A percentile compares a stretch with the other conserved stretches of the same genome.
Evolutionary conservation across 2,113 vertebrate species (phyloP).

Genomic region (Piaya cayana): DNA sequence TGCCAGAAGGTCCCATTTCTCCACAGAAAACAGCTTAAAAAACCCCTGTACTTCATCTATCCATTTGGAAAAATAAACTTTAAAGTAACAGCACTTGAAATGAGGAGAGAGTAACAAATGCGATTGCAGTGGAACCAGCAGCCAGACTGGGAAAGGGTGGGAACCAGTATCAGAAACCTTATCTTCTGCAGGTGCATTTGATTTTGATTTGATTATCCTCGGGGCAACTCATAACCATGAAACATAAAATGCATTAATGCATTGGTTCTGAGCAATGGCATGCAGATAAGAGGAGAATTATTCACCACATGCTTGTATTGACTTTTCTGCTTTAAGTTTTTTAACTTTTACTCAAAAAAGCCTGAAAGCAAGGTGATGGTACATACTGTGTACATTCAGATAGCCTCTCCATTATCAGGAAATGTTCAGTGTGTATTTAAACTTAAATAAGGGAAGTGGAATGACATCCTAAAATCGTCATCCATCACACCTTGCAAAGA

Average conservation of each 20-base stretch:
- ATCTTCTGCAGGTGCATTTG: conserved; percentile 39
- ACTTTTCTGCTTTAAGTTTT: background rate
- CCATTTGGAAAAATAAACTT: background rate
- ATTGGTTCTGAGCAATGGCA: conserved; percentile 30
- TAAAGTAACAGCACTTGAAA: background rate
- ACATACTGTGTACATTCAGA: background rate
- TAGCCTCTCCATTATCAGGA: background rate
- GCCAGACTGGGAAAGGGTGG: background rate
- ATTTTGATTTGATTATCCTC: conserved; percentile 46
- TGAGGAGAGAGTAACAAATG: background rate
- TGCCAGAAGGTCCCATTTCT: background rate
- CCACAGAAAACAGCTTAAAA: background rate
- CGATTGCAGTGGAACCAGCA: background rate
- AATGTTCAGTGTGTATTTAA: background rate
- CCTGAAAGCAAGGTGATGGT: background rate
- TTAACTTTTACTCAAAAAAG: background rate
- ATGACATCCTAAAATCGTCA: background rate
- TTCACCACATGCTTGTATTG: background rate
- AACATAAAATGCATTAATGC: conserved; percentile 20
- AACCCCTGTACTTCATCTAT: background rate
- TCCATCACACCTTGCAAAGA: background rate
- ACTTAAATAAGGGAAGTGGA: background rate
- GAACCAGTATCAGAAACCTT: conserved; percentile 1
- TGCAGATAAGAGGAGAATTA: conserved; percentile 17
- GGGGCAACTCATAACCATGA: conserved; percentile 23